Percentiles rank a stretch among this genome's conserved stretches.
Evolutionary conservation across 1,140 invertebrate species (phyloP).

Genomic region (Procambarus clarkii): DNA sequence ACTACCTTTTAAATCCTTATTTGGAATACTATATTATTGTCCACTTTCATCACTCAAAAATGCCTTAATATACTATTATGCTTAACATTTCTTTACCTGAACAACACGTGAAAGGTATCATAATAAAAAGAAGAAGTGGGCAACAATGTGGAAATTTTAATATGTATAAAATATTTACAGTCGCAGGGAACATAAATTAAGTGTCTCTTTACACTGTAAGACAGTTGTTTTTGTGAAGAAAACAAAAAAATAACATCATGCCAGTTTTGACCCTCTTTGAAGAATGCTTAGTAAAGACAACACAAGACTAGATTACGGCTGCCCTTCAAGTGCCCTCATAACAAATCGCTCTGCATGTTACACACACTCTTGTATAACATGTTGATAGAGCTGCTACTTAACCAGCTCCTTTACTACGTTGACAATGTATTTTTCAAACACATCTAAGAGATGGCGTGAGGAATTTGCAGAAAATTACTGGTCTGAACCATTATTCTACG

Average conservation of each 20-base stretch:
- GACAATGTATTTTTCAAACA: neutral
- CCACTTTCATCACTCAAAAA: too few relatives aligned
- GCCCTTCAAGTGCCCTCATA: neutral
- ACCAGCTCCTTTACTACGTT: too few relatives aligned
- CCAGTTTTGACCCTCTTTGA: neutral
- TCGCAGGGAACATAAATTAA: conserved; percentile 44
- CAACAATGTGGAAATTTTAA: conserved; percentile 67
- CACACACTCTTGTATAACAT: neutral
- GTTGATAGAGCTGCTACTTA: neutral
- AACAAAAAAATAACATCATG: neutral
- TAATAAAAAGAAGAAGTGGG: conserved; percentile 28
- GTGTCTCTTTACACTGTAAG: conserved; percentile 9
- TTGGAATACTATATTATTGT: too few relatives aligned
- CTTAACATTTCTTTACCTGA: too few relatives aligned
- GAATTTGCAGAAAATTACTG: neutral
- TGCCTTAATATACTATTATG: too few relatives aligned
- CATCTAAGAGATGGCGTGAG: conserved; percentile 2
- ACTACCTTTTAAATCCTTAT: too few relatives aligned
- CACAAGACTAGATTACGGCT: neutral
- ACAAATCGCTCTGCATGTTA: neutral
- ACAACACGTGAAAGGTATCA: too few relatives aligned
- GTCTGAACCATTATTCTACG: neutral
- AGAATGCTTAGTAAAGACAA: neutral
- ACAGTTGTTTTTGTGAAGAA: conserved; percentile 19
- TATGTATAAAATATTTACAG: conserved; percentile 65